Conservation (phyloP, 2,113 vertebrate species). For the Pyxicephalus adspersus region DNA sequence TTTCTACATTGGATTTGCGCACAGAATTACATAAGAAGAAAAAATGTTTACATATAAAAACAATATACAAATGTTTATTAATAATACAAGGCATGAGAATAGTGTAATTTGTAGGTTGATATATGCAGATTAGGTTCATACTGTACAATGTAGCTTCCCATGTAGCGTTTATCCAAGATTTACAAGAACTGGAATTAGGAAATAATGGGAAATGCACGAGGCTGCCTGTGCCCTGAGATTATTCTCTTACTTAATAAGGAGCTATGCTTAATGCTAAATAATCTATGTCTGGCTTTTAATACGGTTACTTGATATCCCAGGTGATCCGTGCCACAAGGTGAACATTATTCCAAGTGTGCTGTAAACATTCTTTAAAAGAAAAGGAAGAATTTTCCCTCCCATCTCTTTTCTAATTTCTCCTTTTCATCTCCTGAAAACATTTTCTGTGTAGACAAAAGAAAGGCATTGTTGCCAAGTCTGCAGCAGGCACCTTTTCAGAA, state of each 20-base stretch:
- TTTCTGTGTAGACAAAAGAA: slow-evolving; percentile 54
- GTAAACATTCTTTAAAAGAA: slow-evolving; percentile 51
- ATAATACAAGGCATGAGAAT: too few species aligned
- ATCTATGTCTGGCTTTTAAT: slow-evolving; percentile 43
- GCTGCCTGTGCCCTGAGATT: slow-evolving; percentile 24
- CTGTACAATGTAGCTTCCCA: not conserved
- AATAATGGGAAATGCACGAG: slow-evolving; percentile 36
- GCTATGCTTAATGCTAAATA: slow-evolving; percentile 26
- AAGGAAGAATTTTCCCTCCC: slow-evolving; percentile 29
- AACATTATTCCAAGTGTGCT: slow-evolving; percentile 34
- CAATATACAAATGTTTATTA: too few species aligned
- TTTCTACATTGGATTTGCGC: too few species aligned
- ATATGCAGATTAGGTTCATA: too few species aligned
- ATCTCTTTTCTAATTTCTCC: slow-evolving; percentile 40
- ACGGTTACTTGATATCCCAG: slow-evolving; percentile 48
- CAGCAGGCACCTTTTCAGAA: slow-evolving; percentile 40
- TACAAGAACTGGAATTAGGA: slow-evolving; percentile 29
- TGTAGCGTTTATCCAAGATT: not conserved
- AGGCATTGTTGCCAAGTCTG: slow-evolving; percentile 49
- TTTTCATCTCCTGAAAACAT: slow-evolving; percentile 52
- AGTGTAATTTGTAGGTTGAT: too few species aligned
- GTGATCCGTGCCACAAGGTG: slow-evolving; percentile 53
- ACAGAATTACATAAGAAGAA: too few species aligned
- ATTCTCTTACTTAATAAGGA: slow-evolving; percentile 36
- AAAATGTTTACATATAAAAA: too few species aligned